Percentiles rank a stretch among this genome's conserved stretches.
Evolutionary conservation across 2,888 invertebrate species (phyloP).

Genomic region (Parapristionchus giblindavisi): DNA sequence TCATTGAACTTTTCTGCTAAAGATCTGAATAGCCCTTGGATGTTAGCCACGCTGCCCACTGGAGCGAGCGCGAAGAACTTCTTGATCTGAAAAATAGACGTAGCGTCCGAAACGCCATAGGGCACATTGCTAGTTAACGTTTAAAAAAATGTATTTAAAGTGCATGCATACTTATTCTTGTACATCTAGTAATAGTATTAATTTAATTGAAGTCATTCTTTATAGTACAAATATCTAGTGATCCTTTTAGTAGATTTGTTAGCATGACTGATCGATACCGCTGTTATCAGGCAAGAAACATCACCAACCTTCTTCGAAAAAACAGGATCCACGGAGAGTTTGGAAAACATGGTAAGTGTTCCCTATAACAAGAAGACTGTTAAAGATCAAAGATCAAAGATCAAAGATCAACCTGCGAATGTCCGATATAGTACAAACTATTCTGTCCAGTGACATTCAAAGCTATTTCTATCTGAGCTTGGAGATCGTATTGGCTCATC

Average conservation of each 20-base stretch:
- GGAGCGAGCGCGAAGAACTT: constrained; percentile 60
- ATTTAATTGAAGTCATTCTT: too few species aligned
- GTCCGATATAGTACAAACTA: constrained; percentile 82
- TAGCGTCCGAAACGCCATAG: too few species aligned
- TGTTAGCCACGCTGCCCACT: constrained; percentile 60
- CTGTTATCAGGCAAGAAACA: too few species aligned
- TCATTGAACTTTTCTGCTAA: constrained; percentile 19
- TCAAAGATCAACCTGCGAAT: constrained; percentile 85
- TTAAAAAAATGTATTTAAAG: too few species aligned
- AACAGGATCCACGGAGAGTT: constrained; percentile 53
- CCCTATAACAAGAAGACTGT: constrained; percentile 39
- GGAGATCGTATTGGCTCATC: constrained; percentile 84
- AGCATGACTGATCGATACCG: not conserved
- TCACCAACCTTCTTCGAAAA: too few species aligned
- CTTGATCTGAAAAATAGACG: constrained; percentile 49
- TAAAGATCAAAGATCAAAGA: too few species aligned
- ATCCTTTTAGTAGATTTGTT: too few species aligned
- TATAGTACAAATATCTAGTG: too few species aligned
- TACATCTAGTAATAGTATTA: too few species aligned
- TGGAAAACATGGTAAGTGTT: constrained; percentile 66
- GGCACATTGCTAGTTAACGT: too few species aligned
- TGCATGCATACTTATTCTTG: too few species aligned
- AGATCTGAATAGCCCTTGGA: constrained; percentile 48
- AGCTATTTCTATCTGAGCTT: constrained; percentile 83
- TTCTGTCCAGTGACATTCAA: constrained; percentile 74